A percentile compares a stretch with the other conserved stretches of the same genome.
These are phyloP conservation scores for Chloroceryle inda DNA, from an alignment of 2,797 vertebrate species.

Conservation along the genomic window DNA sequence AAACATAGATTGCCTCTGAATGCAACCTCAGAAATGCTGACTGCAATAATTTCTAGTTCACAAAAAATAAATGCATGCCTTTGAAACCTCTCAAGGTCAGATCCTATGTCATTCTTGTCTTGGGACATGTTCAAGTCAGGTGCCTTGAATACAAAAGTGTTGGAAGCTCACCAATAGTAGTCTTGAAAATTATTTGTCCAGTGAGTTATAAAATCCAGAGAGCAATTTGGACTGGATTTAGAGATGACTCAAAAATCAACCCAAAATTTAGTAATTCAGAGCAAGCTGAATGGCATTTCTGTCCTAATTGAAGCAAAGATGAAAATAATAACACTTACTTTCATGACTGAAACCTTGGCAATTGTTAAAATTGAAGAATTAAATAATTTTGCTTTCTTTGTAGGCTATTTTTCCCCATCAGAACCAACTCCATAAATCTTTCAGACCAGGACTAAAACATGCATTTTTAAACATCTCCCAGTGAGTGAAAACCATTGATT, in stretches of 20 bases:
- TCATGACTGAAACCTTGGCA: not conserved
- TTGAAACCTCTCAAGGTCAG: not conserved
- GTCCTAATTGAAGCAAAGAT: not conserved
- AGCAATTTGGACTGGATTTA: not conserved
- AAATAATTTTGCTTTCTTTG: not conserved
- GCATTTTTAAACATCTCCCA: not conserved
- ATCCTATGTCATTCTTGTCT: not conserved
- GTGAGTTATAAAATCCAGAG: not conserved
- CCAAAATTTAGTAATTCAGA: not conserved
- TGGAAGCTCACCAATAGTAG: not conserved
- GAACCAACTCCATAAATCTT: not conserved
- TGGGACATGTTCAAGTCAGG: not conserved
- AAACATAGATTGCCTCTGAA: not conserved
- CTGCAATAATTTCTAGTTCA: not conserved
- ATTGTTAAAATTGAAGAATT: not conserved
- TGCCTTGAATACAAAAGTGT: accelerated
- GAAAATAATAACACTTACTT: not conserved
- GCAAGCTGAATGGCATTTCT: not conserved
- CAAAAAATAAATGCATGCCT: not conserved
- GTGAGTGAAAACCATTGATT: not conserved
- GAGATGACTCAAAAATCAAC: not conserved
- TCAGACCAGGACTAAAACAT: not conserved
- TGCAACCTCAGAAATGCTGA: not conserved
- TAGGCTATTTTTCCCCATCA: not conserved
- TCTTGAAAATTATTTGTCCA: not conserved